Conservation (phyloP, 2,888 invertebrate genomes). For the Lamellibrachia columna region DNA sequence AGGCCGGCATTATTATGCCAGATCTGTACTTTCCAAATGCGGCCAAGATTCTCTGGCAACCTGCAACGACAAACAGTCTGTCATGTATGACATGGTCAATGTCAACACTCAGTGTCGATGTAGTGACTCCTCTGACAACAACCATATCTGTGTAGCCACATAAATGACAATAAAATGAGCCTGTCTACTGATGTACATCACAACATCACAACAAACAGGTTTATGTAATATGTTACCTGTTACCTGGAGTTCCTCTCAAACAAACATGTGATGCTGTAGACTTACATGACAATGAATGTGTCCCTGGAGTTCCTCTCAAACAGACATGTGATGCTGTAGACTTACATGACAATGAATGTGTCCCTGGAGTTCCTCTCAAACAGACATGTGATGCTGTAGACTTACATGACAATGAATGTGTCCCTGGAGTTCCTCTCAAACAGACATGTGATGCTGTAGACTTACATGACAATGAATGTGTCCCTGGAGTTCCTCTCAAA, state of each 20-base stretch:
- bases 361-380: slow-evolving; percentile 65
- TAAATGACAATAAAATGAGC: neutral
- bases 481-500: slow-evolving; percentile 64
- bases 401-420: slow-evolving; percentile 65
- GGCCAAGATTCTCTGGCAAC: slow-evolving; percentile 61
- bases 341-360: slow-evolving; percentile 65
- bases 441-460: slow-evolving; percentile 34
- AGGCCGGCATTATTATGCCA: slow-evolving; percentile 66
- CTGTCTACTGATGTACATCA: neutral
- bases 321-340: slow-evolving; percentile 35
- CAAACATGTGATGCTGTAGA: neutral
- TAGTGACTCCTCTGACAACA: neutral
- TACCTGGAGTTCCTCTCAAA: too few relatives aligned
- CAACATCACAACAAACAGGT: neutral
- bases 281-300: slow-evolving; percentile 65
- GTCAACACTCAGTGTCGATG: neutral
- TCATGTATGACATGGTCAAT: neutral
- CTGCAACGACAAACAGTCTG: slow-evolving; percentile 41
- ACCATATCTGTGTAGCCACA: neutral
- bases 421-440: slow-evolving; percentile 65
- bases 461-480: slow-evolving; percentile 65
- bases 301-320: slow-evolving; percentile 64
- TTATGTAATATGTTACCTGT: too few relatives aligned
- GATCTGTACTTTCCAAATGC: slow-evolving; percentile 63
- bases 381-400: slow-evolving; percentile 35